Base-by-base conservation (phyloP, 2,888 invertebrate species). In the Scaptomyza polygonia region DNA sequence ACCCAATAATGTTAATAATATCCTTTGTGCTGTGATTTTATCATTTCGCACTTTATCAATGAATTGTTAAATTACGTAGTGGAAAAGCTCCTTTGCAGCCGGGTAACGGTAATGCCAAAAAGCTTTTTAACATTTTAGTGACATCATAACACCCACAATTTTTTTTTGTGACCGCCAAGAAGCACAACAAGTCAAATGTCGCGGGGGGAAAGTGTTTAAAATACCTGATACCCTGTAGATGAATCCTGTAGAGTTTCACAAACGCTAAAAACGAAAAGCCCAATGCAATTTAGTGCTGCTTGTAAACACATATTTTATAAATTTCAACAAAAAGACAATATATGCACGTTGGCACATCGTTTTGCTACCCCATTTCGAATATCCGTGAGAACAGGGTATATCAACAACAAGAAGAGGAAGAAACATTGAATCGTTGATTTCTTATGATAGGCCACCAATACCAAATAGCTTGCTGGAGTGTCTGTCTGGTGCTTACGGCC, bases 91-190 rank as follows among this genome's bases (percentile, higher is more conserved):
- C 42, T 25, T 27, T 43, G 12, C 21, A 29, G n/a, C 21, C 21
- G 42, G 32, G 54, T 42, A 49, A 56, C 40, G 71, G 69, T 70
- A 70, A 51, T 55, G 54, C 43, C 43, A 43, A 32, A 72, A 71
- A 73, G 77, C 77, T 73, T 58, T 53, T 32, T 34, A 44, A 42
- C 71, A 39, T 34, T 9, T 51, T 29, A 14, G 66, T 73, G 73
- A 73, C 73, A 76, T 73, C 73, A 73, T 73, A 52, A 66, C 77
- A 62, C 77, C 73, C 77, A 76, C 73, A 66, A 43, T 25, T 57
- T 48, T n/a, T 25, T 57, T 30, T 29, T 36, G 52, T 58, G 68
- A 47, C 42, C 25, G 52, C 54, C 58, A 40, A 70, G 29, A 65
- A 57, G 55, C 68, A 49, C 74, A 73, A 75, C 72, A 75, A 72